Evolutionary conservation across 2,888 invertebrate species (phyloP), one percentile per base, ranked within the genome.

Genomic region (Agonopterix arenella): DNA sequence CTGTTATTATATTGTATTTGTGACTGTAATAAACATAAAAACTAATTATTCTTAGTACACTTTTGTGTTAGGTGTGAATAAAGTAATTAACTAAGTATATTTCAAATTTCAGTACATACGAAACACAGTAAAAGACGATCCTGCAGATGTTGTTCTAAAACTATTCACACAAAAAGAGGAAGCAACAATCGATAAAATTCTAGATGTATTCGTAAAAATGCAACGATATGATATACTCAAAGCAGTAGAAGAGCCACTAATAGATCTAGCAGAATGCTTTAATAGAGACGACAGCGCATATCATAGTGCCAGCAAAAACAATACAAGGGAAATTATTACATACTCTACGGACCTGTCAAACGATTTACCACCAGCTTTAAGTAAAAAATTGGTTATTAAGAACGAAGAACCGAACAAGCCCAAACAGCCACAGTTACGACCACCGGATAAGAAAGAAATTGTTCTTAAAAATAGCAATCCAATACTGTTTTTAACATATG

Each of bases 191-290:
- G 90, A 90, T 56, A 90, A 89, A 69, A 80, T 91, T 60, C 52
- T 90, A 11, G 74, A 80, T 59, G 84, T 84, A 41, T 80, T 91
- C 51, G 67, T 84, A 11, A 82, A 82, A 68, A 74, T 91, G 59
- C 73, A 90, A 49, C 79, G 91, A 52, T 84, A 86, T 60, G 91
- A 91, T 58, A 80, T 91, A 47, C 70, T 91, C 11, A 90, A 90
- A 62, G 73, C 84, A 42, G 70, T 91, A 56, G 84, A 88, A 56
- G 77, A 80, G 36, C 80, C 80, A 11, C 64, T 91, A 38, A 62
- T 68, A 54, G 72, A 74, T 50, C 67, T 89, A 52, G 73, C 80
- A 13, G 74, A 81, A 45, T 78, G 70, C 59, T 86, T 89, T 37
- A 72, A 72, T 42, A 83, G 78, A 59, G 80, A 88, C 56, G 89